Base-by-base conservation (phyloP, 2,113 vertebrate species). In the Pelecanoides urinatrix region DNA sequence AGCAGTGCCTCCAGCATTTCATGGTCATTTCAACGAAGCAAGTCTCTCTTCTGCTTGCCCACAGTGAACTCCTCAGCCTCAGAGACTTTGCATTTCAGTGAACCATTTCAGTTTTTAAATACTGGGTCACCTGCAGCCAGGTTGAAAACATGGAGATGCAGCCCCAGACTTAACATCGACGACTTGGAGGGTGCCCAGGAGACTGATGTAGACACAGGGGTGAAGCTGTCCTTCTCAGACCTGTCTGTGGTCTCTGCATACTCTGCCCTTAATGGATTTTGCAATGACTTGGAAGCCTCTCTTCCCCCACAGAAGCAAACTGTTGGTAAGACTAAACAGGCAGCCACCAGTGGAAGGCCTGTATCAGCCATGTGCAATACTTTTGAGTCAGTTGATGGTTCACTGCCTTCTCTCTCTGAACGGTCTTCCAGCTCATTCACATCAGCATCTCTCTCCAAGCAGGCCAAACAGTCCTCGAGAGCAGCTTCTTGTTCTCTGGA, bases 201-300 rank as follows among this genome's bases (percentile, higher is more conserved):
- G 98, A 99, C 99, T 0, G 98, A 99, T n/a, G 99, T 99, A 67
- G 99, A 99, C 97, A 99, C 99, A 0, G 99, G 99, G 63, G 96
- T 98, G 96, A 98, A 97, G 59, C 97, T 99, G 5, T 98, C 97
- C 26, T 97, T 98, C 50, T 98, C 98, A 14, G 99, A 99, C 97
- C 96, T 99, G 3, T 98, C 99, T 2, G 99, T 99, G 78, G 98
- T 99, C 80, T 99, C 99, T 3, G 99, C 98, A 1, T 99, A 99
- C 59, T 98, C 98, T 16, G 97, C 97, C n/a, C 97, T 98, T 56
- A 97, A 98, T 82, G 96, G 95, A 32, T 97, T 98, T 93, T 98
- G 92, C 75, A 95, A 20, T 86, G 78, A 94, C 13, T 53, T 87
- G 47, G 97, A 97, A 74, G 80, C 87, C 3, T 65, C 92, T 53